Evolutionary conservation across 2,113 vertebrate genomes (phyloP).

Genomic region (Pimephales promelas): DNA sequence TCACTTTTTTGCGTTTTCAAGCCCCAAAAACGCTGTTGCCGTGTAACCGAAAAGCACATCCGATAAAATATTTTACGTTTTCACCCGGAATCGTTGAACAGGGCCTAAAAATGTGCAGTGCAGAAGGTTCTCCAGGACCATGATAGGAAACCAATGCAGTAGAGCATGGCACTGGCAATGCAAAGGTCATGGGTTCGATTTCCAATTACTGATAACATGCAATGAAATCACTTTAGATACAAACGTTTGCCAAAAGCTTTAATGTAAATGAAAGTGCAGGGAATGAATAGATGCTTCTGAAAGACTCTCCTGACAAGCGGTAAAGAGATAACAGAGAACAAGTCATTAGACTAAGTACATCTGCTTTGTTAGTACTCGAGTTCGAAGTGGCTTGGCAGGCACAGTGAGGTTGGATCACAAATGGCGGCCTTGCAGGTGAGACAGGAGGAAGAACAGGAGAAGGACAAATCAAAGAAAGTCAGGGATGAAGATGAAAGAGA

Average conservation of each 20-base stretch:
- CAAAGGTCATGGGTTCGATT: neutral
- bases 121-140: too few species aligned
- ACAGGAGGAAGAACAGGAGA: neutral
- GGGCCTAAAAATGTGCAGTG: too few species aligned
- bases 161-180: neutral
- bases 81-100: too few species aligned
- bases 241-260: neutral
- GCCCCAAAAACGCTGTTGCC: too few species aligned
- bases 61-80: too few species aligned
- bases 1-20: too few species aligned
- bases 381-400: conserved; percentile 30
- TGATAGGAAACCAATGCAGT: too few species aligned
- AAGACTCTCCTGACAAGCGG: neutral
- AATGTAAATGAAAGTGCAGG: neutral
- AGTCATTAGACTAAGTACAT: conserved; percentile 26
- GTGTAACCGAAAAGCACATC: too few species aligned
- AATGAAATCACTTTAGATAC: neutral
- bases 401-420: neutral
- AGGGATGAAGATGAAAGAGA: conserved; percentile 3
- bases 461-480: neutral
- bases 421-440: neutral
- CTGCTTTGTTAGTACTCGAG: neutral
- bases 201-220: neutral
- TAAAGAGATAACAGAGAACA: neutral
- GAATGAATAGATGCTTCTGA: neutral